These are phyloP conservation scores for Aurelia sp. DNA, from an alignment of 30 jellyfish, hydroid and myxozoan species.

Conservation along the genomic window DNA sequence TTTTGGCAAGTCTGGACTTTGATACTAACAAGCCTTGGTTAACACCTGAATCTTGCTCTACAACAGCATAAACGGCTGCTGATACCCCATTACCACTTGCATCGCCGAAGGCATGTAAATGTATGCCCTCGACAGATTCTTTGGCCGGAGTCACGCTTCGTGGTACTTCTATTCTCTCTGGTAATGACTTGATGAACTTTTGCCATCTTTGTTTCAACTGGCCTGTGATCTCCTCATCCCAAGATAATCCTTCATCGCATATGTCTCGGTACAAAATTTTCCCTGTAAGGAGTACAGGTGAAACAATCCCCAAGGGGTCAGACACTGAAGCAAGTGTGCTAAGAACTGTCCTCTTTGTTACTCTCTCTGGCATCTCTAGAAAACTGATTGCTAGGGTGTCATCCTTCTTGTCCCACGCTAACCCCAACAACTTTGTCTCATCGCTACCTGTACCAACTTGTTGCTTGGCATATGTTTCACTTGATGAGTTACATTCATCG, in stretches of 20 bases:
- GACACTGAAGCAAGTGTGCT: constrained; percentile 12
- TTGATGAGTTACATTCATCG: neutral
- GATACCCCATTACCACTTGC: constrained; percentile 47
- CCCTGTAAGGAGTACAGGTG: constrained; percentile 47
- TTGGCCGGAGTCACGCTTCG: constrained; percentile 17
- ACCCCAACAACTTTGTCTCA: constrained; percentile 62
- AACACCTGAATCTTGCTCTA: neutral
- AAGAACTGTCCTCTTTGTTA: constrained; percentile 31
- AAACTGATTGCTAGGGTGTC: constrained; percentile 35
- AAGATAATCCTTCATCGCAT: constrained; percentile 20
- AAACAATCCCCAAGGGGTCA: constrained; percentile 60
- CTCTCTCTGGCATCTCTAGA: constrained; percentile 21
- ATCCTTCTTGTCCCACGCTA: constrained; percentile 60
- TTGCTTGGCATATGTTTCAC: constrained; percentile 46
- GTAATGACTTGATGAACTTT: constrained; percentile 3
- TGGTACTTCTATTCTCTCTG: constrained; percentile 21
- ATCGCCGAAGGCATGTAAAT: constrained; percentile 44
- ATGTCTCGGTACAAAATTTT: constrained; percentile 38
- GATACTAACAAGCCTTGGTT: constrained; percentile 30
- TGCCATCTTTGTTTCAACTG: constrained; percentile 29
- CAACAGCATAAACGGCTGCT: constrained; percentile 28
- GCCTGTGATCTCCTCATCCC: constrained; percentile 50
- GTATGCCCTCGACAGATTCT: neutral
- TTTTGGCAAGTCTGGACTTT: constrained; percentile 54
- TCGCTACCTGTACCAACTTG: constrained; percentile 25